A percentile compares a stretch with the other conserved stretches of the same genome.
phyloP scores from a whole-genome alignment of 2,113 vertebrate genomes.

The Corythaeola cristata region DNA sequence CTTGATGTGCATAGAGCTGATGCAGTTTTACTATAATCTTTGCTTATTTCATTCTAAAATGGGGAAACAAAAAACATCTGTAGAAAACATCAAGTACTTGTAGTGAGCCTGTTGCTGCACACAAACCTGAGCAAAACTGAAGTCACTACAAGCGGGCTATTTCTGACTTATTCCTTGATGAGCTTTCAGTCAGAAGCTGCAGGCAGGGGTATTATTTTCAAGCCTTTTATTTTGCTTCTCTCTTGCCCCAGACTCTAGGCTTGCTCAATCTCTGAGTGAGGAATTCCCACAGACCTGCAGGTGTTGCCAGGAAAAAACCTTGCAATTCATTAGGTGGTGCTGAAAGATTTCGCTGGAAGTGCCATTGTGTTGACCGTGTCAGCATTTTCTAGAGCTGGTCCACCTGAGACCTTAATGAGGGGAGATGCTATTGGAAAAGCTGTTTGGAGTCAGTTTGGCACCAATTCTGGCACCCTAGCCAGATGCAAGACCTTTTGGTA shows the following conservation, averaged over 20 bases:
- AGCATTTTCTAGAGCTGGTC: background rate
- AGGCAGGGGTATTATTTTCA: background rate
- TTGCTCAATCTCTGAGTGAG: background rate
- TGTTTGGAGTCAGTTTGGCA: background rate
- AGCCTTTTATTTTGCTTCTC: background rate
- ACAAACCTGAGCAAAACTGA: background rate
- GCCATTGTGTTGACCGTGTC: background rate
- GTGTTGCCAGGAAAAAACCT: background rate
- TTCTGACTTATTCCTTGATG: background rate
- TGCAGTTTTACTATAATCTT: background rate
- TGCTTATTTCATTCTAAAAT: background rate
- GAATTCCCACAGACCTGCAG: background rate
- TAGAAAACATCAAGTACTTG: background rate
- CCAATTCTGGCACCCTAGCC: background rate
- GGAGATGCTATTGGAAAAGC: background rate
- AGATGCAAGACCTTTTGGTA: background rate
- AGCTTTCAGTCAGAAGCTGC: background rate
- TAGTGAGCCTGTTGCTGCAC: background rate
- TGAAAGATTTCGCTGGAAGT: conserved; percentile 9
- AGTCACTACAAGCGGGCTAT: background rate
- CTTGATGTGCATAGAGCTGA: background rate
- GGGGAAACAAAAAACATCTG: too few species aligned
- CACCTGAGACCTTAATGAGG: background rate
- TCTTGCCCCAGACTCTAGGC: background rate
- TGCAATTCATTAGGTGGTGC: conserved; percentile 26